phyloP scores from a whole-genome alignment of 2,113 vertebrate species.

The Aphyosemion australe region DNA sequence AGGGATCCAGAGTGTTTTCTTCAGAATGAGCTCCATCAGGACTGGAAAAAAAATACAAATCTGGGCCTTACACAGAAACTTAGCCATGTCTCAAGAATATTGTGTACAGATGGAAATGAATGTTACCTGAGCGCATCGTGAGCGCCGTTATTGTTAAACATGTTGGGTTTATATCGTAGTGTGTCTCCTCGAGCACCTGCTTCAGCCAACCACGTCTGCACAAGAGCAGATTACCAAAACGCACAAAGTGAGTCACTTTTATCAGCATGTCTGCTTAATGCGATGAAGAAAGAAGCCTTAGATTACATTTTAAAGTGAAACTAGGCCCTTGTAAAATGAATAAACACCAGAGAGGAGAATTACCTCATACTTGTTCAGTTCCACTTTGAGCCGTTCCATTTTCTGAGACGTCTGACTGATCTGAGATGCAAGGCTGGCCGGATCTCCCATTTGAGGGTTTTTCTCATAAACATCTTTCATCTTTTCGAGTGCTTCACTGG shows the following conservation, averaged over 20 bases:
- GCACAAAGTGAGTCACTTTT: background rate
- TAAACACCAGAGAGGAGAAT: slow-evolving; percentile 21
- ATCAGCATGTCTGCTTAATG: background rate
- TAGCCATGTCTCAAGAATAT: background rate
- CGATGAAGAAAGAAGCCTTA: background rate
- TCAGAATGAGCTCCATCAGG: slow-evolving; percentile 82
- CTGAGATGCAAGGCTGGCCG: slow-evolving; percentile 84
- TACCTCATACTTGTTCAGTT: slow-evolving; percentile 89
- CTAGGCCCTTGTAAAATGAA: background rate
- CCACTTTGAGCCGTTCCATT: slow-evolving; percentile 83
- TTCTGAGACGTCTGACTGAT: slow-evolving; percentile 86
- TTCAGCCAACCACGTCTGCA: slow-evolving; percentile 84
- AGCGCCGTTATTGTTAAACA: slow-evolving; percentile 81
- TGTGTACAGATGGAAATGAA: background rate
- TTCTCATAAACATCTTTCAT: slow-evolving; percentile 94
- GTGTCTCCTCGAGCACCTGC: slow-evolving; percentile 84
- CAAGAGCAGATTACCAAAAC: background rate
- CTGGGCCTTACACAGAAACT: too few species aligned
- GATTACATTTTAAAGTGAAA: background rate
- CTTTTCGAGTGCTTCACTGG: slow-evolving; percentile 88
- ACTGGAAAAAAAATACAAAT: slow-evolving; percentile 55
- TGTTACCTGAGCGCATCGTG: slow-evolving; percentile 82
- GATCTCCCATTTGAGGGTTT: slow-evolving; percentile 92
- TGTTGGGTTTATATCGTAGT: slow-evolving; percentile 72
- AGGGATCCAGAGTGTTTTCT: slow-evolving; percentile 80